Evolutionary conservation across 1,140 invertebrate genomes (phyloP), one percentile per base, ranked within the genome.

Genomic region (Semibalanus balanoides): DNA sequence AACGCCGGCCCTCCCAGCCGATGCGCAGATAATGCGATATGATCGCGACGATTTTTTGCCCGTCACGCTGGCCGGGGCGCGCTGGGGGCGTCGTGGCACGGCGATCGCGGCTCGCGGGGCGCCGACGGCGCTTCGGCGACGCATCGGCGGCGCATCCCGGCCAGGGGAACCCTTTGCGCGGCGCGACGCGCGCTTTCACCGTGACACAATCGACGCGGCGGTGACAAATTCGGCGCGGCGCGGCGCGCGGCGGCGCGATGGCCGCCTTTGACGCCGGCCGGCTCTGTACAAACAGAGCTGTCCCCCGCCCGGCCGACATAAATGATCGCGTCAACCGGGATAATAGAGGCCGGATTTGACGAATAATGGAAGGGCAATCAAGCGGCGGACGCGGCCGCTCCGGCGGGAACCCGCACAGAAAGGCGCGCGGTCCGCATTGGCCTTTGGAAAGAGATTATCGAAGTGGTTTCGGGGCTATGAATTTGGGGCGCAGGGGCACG

Each of bases 371-470:
- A 7, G 51, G 51, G 7, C 51, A 64, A 64, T 64, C 51, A 64
- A 64, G 51, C 51, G 51, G 17, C 51, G 51, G 51, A 64, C 51
- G 51, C 51, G 51, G 14, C 51, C 51, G 51, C 51, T 64, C 51
- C 51, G 51, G 14, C 51, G 51, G 51, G 51, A 64, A 14, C 51
- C 51, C 14, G 51, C 51, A 64, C 51, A 64, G 51, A 64, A 64
- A 64, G 51, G 51, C 51, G 22, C 51, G 22, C 22, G 51, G 51
- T 19, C 22, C 14, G 51, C 51, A 64, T 64, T 64, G 51, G 51
- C 51, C 51, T 64, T 64, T 64, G 51, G 51, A 64, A 64, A 64
- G 51, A 64, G 51, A 64, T 64, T 64, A 64, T 64, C 51, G 51
- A 64, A 64, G 51, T 64, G 51, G 51, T 64, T 64, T 64, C 51